Evolutionary conservation across 2,888 invertebrate species (phyloP), one percentile per base, ranked within the genome.

Genomic region (Hartigia nigra): DNA sequence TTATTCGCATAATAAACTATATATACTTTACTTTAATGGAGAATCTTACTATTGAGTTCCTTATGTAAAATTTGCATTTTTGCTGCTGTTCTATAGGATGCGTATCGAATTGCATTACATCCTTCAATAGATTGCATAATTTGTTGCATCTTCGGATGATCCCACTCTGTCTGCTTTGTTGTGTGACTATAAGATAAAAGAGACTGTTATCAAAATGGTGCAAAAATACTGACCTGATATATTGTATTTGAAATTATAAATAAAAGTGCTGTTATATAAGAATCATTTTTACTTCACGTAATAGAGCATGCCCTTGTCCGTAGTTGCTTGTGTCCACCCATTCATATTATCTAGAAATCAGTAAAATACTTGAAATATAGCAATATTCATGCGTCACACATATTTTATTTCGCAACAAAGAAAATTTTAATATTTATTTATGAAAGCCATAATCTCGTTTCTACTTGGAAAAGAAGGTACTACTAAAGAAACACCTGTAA

Each of bases 41-140:
- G 23, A 23, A 39, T 39, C 94, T 92, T 92, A 96, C 96, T 94
- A 90, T 93, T 93, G 69, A 96, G 92, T 84, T 94, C 92, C 83
- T 93, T 93, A 88, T 95, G 95, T 75, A 95, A 88, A 78, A 93
- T 92, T 82, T 94, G 91, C 83, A 95, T 92, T 92, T 97, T 97
- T 82, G 95, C 93, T 31, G 96, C 96, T 81, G 96, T 94, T 83
- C 96, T 93, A 88, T 97, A 97, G 3, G 95, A 94, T 82, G 95
- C 94, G 91, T 96, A 96, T 88, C 95, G 95, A 80, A 97, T 95
- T 75, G 93, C 93, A 87, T 95, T 95, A 86, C 94, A 95, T 79
- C 94, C 94, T 83, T 94, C 93, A 36, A 95, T 90, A 70, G 92
- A 92, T 82, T 93, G 92, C 87, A 94, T 92, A 31, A 95, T 93